Evolutionary conservation across 2,797 vertebrate species (phyloP).

Genomic region (Choloepus didactylus): DNA sequence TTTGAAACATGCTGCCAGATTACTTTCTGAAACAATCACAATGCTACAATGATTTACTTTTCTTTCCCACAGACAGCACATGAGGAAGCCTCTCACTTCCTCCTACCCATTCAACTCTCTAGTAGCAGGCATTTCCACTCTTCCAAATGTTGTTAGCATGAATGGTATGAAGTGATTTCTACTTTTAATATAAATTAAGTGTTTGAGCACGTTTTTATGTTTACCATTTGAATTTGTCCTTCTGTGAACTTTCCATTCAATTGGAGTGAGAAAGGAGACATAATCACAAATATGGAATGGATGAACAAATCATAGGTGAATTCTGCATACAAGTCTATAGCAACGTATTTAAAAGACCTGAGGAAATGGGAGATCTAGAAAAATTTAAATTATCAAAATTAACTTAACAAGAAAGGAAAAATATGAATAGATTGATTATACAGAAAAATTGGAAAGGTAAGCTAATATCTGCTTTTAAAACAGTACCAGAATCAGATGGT

Average conservation of each 20-base stretch:
- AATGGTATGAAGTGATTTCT: neutral
- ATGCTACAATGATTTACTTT: neutral
- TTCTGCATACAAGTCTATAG: neutral
- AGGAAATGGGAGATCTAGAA: neutral
- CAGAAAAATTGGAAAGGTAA: conserved; percentile 51
- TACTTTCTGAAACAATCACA: conserved; percentile 6
- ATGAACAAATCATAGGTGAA: neutral
- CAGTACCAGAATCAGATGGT: neutral
- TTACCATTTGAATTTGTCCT: conserved; percentile 6
- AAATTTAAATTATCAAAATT: conserved; percentile 32
- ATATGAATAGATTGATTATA: neutral
- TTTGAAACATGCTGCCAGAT: neutral
- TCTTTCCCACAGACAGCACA: neutral
- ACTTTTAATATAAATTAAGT: neutral
- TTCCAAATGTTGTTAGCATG: neutral
- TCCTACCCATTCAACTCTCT: neutral
- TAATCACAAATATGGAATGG: neutral
- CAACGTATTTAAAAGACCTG: neutral
- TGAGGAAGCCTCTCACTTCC: neutral
- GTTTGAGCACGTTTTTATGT: neutral
- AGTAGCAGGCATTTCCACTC: neutral
- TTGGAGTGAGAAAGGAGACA: neutral
- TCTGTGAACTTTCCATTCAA: neutral
- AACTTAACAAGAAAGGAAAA: conserved; percentile 23
- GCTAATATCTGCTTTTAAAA: neutral